Conservation (phyloP, 2,888 invertebrate species). For the Drosophila conformis region DNA sequence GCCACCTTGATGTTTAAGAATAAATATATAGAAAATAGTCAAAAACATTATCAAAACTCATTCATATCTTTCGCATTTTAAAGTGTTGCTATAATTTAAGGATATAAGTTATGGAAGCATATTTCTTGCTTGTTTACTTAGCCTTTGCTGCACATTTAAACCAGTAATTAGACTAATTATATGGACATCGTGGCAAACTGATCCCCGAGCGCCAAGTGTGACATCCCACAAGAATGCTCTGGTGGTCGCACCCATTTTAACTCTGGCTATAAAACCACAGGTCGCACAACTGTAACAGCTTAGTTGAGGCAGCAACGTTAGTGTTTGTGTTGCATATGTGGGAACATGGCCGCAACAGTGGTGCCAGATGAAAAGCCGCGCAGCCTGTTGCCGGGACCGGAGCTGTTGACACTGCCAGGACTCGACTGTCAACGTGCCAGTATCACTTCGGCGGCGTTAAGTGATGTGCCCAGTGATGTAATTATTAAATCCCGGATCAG, state of each 20-base stretch:
- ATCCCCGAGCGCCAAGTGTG: conserved; percentile 25
- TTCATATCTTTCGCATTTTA: not conserved
- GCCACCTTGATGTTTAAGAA: conserved; percentile 21
- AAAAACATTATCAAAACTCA: not conserved
- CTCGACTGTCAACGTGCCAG: conserved; percentile 64
- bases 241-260: conserved; percentile 46
- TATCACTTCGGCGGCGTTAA: conserved; percentile 79
- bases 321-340: conserved; percentile 6
- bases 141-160: conserved; percentile 3
- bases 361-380: conserved; percentile 48
- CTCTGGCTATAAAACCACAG: conserved; percentile 61
- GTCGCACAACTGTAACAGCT: conserved; percentile 33
- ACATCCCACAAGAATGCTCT: conserved; percentile 49
- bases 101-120: not conserved
- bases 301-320: conserved; percentile 40
- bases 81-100: not conserved
- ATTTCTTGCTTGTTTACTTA: not conserved
- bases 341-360: conserved; percentile 35
- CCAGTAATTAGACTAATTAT: conserved; percentile 55
- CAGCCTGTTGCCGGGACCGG: conserved; percentile 60
- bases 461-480: conserved; percentile 83
- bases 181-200: conserved; percentile 3
- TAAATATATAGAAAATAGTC: not conserved
- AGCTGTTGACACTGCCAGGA: conserved; percentile 63
- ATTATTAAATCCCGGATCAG: conserved; percentile 83